Conservation (phyloP, 2,888 invertebrate genomes). For the Xylophagus ater region DNA sequence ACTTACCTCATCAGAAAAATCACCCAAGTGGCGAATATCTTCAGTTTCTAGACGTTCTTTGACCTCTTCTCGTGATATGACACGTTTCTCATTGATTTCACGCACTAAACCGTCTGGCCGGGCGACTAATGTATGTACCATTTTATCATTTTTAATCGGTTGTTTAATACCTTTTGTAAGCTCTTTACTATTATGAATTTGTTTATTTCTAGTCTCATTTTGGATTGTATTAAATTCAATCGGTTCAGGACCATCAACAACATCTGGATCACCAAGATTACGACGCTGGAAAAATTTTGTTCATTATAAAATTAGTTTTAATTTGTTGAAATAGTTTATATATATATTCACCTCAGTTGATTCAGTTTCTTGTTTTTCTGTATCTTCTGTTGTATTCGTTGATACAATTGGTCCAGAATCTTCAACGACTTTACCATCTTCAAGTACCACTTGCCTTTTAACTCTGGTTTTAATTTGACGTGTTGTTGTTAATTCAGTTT, state of each 20-base stretch:
- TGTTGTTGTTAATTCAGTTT: constrained; percentile 79
- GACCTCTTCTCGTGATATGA: constrained; percentile 71
- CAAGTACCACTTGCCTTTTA: constrained; percentile 76
- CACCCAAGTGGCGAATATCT: constrained; percentile 70
- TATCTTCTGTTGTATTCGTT: constrained; percentile 83
- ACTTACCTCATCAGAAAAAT: constrained; percentile 77
- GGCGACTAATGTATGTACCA: constrained; percentile 43
- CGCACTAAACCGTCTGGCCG: constrained; percentile 67
- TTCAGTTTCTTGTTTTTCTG: constrained; percentile 78
- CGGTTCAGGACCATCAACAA: constrained; percentile 22
- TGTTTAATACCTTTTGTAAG: constrained; percentile 4
- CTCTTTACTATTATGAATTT: constrained; percentile 1
- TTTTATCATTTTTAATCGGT: constrained; percentile 20
- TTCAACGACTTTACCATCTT: constrained; percentile 81
- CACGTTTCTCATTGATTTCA: constrained; percentile 67
- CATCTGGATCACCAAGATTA: constrained; percentile 39
- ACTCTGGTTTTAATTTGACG: constrained; percentile 85
- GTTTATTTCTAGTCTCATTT: not conserved
- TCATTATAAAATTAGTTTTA: not conserved
- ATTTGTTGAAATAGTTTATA: constrained; percentile 12
- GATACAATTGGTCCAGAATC: constrained; percentile 85
- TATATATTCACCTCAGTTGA: constrained; percentile 80
- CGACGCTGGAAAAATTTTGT: constrained; percentile 36
- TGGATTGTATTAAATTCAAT: constrained; percentile 14
- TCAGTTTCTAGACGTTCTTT: constrained; percentile 75